phyloP scores from a whole-genome alignment of 2,888 invertebrate species.

The Patella depressa region DNA sequence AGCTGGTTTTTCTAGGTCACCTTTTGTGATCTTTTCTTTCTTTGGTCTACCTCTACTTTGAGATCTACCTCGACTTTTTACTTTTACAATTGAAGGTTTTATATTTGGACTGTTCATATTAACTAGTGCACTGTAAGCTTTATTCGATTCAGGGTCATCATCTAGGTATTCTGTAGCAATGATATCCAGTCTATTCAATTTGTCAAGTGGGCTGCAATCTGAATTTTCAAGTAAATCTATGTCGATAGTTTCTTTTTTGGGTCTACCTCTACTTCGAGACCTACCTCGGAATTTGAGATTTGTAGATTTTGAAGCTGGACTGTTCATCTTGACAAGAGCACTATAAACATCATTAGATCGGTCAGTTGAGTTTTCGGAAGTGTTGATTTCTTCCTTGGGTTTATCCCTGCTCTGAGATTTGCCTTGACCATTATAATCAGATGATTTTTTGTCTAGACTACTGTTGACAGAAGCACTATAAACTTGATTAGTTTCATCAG shows the following conservation, averaged over 20 bases:
- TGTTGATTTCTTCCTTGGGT: background rate
- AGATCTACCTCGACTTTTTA: background rate
- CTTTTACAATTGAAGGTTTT: background rate
- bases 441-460: background rate
- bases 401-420: background rate
- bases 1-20: too few species aligned
- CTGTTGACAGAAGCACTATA: too few species aligned
- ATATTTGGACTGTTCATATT: background rate
- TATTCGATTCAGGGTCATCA: too few species aligned
- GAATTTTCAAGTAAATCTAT: background rate
- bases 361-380: background rate
- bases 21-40: too few species aligned
- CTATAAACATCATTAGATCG: background rate
- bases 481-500: background rate
- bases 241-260: background rate
- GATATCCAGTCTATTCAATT: background rate
- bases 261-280: background rate
- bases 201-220: background rate
- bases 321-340: background rate
- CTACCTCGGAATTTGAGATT: background rate
- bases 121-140: background rate
- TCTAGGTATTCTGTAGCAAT: background rate
- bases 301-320: background rate
- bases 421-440: background rate
- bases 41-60: conserved; percentile 1